These are phyloP conservation scores for Neoniphon sammara DNA, from an alignment of 2,797 vertebrate genomes.

Conservation along the genomic window DNA sequence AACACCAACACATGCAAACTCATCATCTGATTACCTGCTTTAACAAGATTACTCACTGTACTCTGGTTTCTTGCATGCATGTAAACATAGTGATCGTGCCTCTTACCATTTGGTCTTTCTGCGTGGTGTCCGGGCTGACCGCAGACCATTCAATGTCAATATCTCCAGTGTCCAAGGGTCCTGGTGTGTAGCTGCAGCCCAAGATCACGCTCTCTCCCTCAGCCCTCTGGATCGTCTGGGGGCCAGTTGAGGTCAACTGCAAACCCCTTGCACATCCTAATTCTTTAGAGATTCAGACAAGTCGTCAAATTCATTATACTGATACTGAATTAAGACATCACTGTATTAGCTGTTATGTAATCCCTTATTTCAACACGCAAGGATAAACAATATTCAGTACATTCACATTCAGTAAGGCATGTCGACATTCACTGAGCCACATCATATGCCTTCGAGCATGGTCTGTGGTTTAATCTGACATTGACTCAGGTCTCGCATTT, in stretches of 20 bases:
- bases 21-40: too few species aligned
- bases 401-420: background rate
- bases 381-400: background rate
- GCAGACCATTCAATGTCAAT: conserved; percentile 92
- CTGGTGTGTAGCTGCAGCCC: conserved; percentile 84
- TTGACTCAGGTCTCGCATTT: too few species aligned
- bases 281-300: conserved; percentile 44
- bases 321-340: background rate
- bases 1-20: too few species aligned
- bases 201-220: conserved; percentile 84
- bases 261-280: conserved; percentile 68
- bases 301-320: conserved; percentile 15
- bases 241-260: conserved; percentile 83
- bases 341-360: background rate
- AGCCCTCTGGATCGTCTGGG: conserved; percentile 84
- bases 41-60: too few species aligned
- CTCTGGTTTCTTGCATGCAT: too few species aligned
- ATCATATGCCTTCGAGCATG: too few species aligned
- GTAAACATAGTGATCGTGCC: too few species aligned
- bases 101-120: conserved; percentile 88
- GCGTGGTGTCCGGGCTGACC: conserved; percentile 85
- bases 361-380: conserved; percentile 10
- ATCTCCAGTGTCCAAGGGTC: conserved; percentile 84
- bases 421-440: background rate
- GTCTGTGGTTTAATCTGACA: too few species aligned